phyloP scores from a whole-genome alignment of 2,797 vertebrate species.

The Tragopan temminckii region DNA sequence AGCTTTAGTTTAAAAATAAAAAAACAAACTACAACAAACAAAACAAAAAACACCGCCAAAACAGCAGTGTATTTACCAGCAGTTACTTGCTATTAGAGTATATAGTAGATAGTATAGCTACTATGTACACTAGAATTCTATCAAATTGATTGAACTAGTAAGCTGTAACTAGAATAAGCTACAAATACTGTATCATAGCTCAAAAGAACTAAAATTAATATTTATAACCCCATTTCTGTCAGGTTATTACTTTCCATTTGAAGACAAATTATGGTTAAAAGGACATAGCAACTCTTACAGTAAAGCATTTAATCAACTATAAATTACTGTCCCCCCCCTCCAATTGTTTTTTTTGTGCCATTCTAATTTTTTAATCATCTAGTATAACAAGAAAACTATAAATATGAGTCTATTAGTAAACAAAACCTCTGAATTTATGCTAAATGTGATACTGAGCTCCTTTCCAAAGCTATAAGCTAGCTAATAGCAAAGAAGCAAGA shows the following conservation, averaged over 20 bases:
- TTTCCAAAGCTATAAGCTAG: neutral
- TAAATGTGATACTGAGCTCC: neutral
- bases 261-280: too few species aligned
- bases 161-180: neutral
- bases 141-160: neutral
- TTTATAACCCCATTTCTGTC: neutral
- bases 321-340: neutral
- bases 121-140: neutral
- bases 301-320: neutral
- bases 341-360: neutral
- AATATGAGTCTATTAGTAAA: neutral
- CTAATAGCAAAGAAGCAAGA: neutral
- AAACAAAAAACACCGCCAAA: neutral
- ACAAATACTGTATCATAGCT: neutral
- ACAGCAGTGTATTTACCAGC: neutral
- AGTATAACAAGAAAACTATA: neutral
- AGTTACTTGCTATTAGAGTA: neutral
- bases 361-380: neutral
- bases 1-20: neutral
- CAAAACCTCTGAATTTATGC: neutral
- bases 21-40: neutral
- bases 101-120: too few species aligned
- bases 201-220: neutral
- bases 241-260: neutral
- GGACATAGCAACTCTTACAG: neutral